Percentiles rank a stretch among this genome's conserved stretches.
These are phyloP conservation scores for Cnemophilus loriae DNA, from an alignment of 2,113 vertebrate species.

Conservation along the genomic window DNA sequence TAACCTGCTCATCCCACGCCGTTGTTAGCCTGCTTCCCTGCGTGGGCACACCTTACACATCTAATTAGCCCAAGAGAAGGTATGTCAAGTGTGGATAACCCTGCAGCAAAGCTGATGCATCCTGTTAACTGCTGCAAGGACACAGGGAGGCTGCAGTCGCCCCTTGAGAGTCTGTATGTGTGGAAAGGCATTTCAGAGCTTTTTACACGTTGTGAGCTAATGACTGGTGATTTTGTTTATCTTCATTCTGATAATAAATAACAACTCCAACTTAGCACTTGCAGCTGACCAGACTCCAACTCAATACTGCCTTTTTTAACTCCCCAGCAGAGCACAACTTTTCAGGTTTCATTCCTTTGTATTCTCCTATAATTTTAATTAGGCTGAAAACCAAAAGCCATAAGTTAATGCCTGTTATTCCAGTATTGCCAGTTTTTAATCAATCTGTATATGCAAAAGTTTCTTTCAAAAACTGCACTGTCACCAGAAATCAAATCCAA, in stretches of 20 bases:
- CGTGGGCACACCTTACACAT: accelerated
- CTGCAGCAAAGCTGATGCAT: neutral
- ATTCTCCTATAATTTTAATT: neutral
- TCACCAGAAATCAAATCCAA: slow-evolving; percentile 1
- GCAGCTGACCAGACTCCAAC: neutral
- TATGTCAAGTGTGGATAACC: neutral
- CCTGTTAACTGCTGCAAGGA: neutral
- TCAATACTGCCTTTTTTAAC: neutral
- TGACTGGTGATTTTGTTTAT: slow-evolving; percentile 52
- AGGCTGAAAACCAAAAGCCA: neutral
- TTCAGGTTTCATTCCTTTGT: neutral
- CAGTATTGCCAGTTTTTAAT: neutral
- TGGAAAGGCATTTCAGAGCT: neutral
- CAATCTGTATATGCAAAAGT: neutral
- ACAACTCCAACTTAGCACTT: neutral
- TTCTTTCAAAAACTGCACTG: neutral
- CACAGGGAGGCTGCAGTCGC: neutral
- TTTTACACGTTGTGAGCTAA: slow-evolving; percentile 35
- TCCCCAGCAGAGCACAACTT: neutral
- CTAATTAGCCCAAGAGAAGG: neutral
- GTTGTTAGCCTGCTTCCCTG: neutral
- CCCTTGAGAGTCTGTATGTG: neutral
- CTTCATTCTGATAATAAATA: slow-evolving; percentile 38
- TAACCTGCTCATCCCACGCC: neutral
- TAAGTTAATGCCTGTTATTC: neutral